These are phyloP conservation scores for Phalanger gymnotis DNA, from an alignment of 2,797 vertebrate species.

Conservation along the genomic window DNA sequence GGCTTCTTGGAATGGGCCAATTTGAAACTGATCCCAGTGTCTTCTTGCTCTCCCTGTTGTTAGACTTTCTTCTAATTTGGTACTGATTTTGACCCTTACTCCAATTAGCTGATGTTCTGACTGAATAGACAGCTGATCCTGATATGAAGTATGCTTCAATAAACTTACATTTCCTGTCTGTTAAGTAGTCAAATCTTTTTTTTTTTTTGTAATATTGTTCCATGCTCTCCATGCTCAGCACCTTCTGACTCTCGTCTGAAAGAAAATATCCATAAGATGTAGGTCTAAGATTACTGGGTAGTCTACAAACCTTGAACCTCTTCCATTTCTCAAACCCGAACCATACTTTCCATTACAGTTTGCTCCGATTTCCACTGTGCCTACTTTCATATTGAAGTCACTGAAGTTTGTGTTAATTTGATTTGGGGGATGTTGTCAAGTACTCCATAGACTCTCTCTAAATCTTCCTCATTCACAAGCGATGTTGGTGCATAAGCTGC, in stretches of 20 bases:
- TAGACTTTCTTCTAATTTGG: neutral
- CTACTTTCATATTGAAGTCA: neutral
- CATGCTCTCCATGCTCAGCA: neutral
- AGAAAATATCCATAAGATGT: neutral
- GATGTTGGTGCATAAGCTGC: neutral
- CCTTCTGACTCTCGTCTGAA: neutral
- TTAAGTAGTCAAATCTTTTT: neutral
- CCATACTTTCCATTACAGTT: neutral
- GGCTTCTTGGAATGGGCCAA: neutral
- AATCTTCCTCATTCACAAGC: neutral
- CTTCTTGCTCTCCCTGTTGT: neutral
- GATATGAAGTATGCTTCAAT: neutral
- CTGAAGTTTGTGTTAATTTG: neutral
- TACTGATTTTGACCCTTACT: neutral
- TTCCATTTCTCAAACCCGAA: neutral
- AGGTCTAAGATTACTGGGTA: neutral
- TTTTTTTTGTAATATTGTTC: neutral
- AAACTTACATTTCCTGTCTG: neutral
- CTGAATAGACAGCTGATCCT: neutral
- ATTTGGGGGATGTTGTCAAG: neutral
- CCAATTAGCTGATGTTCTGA: neutral
- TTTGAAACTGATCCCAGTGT: neutral
- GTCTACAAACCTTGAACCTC: neutral
- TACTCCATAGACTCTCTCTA: neutral
- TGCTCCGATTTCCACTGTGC: neutral